phyloP scores from a whole-genome alignment of 2,113 vertebrate species.

The Columba janthina region DNA sequence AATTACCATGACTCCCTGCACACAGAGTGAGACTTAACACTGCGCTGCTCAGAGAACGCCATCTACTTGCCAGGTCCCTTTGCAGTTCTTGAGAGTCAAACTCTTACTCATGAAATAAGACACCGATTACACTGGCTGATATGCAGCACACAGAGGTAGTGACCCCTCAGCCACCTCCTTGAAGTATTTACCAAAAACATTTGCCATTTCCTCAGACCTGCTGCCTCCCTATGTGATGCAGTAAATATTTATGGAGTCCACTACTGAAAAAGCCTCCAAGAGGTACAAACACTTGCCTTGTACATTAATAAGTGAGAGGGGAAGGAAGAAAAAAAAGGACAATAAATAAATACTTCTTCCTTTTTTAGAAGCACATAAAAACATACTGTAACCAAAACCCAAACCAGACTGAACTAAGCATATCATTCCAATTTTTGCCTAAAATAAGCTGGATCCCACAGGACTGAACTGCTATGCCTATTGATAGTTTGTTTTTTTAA shows the following conservation, averaged over 20 bases:
- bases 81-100: background rate
- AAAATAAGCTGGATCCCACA: slow-evolving; percentile 43
- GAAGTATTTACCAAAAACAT: background rate
- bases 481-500: slow-evolving; percentile 30
- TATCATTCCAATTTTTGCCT: background rate
- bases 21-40: background rate
- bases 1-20: background rate
- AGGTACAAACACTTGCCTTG: background rate
- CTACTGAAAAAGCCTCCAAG: background rate
- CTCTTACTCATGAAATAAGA: background rate
- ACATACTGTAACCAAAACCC: slow-evolving; percentile 6
- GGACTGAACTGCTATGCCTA: background rate
- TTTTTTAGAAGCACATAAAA: background rate
- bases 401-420: background rate
- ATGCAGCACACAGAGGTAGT: background rate
- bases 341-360: background rate
- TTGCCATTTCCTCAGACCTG: background rate
- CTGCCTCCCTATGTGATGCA: background rate
- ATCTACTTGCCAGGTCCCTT: background rate
- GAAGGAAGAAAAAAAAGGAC: background rate
- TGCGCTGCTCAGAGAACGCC: background rate
- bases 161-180: background rate
- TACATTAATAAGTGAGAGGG: background rate
- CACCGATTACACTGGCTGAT: background rate
- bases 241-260: background rate